A percentile compares a stretch with the other conserved stretches of the same genome.
Evolutionary conservation across 2,888 invertebrate species (phyloP).

Genomic region (Stomorhina lunata): DNA sequence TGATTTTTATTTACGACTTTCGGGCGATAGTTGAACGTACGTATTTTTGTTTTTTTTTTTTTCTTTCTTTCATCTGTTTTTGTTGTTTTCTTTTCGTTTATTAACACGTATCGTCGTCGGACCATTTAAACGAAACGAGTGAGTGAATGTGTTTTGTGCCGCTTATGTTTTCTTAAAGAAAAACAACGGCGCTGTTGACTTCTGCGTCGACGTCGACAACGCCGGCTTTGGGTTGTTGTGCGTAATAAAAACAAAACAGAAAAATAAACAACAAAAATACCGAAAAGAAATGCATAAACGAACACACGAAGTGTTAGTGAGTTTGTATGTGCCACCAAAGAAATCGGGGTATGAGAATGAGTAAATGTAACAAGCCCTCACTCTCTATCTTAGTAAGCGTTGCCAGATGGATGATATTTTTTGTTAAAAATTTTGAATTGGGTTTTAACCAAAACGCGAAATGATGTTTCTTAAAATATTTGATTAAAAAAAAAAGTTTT

Average conservation of each 20-base stretch:
- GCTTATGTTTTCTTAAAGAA: constrained; percentile 1
- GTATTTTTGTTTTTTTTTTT: background rate
- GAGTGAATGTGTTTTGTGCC: background rate
- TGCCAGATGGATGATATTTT: too few species aligned
- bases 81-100: too few species aligned
- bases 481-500: too few species aligned
- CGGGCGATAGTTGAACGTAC: constrained; percentile 48
- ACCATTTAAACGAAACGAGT: too few species aligned
- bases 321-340: constrained; percentile 9
- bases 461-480: too few species aligned
- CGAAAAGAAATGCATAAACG: constrained; percentile 36
- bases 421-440: too few species aligned
- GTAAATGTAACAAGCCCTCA: too few species aligned
- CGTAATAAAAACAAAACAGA: constrained; percentile 42
- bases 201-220: background rate
- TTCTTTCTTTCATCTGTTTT: too few species aligned
- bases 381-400: too few species aligned
- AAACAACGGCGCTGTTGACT: constrained; percentile 20
- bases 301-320: constrained; percentile 8
- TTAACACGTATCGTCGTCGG: too few species aligned
- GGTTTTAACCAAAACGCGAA: too few species aligned
- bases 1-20: constrained; percentile 47
- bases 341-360: too few species aligned
- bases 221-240: constrained; percentile 23
- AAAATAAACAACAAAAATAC: constrained; percentile 5